Base-by-base conservation (phyloP, 2,888 invertebrate species). In the Spialia ferax region DNA sequence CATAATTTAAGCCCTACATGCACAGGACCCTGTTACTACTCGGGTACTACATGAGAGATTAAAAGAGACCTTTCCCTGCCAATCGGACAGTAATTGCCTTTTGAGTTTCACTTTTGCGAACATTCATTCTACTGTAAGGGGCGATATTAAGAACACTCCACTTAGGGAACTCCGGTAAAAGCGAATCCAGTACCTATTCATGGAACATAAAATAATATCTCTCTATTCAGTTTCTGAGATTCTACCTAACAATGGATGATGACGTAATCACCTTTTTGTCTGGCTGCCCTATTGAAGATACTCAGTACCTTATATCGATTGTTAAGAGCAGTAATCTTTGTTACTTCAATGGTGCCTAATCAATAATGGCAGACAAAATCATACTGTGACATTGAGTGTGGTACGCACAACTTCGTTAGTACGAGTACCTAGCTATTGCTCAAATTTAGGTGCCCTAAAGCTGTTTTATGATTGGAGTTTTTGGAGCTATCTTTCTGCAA, bases 261-360 rank as follows among this genome's bases (percentile, higher is more conserved):
- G 71, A 70, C 69, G 64, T 71, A 72, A 74, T 70, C 72, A 72
- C 69, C 71, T 68, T 69, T 72, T 68, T 69, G 42, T 42, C 42
- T 42, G 42, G 42, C 26, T 6, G 5, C 15, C 38, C 38, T 42
- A 59, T 59, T 68, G 64, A 71, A 73, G 77, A 78, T 74, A 75
- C 71, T 72, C 76, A 74, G 77, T 78, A 79, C 76, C 74, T 74
- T 72, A 69, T 69, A 61, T 55, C 55, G 68, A 62, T 62, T 57
- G 48, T 26, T 45, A 18, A 20, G 42, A 62, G 29, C 11, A 23
- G 6, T 38, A 57, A 52, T 59, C 52, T 59, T 59, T 59, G 52
- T 65, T 65, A 52, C 26, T 57, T 59, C 50, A 35, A 50, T 20
- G 32, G 23, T 22, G 5, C 52, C 38, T 59, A 35, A 50, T 50